Base-by-base conservation (phyloP, 2,797 vertebrate species). In the Semotilus atromaculatus region DNA sequence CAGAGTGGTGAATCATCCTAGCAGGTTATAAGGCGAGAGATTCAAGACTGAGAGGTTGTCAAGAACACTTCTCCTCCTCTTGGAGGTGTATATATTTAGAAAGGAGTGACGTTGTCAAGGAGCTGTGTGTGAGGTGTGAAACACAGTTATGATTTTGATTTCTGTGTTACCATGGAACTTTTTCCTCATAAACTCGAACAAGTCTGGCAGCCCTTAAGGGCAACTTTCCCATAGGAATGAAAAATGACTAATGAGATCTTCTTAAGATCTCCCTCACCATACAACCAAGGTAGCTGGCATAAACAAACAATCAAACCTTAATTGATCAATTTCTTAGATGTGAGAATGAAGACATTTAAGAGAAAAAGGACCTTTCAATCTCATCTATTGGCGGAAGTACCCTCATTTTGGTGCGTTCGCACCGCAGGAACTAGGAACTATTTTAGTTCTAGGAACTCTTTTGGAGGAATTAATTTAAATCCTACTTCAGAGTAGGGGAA, bases 11-110 rank as follows among this genome's bases (percentile, higher is more conserved):
- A 78, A 78, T 86, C 55, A 51, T 66, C 36, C n/a, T 51, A 45
- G 64, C 72, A 62, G 55, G 51, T 79, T 77, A 21, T 43, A 62
- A 51, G 73, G 10, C 3, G 73, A 62, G 64, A 45, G 67, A 43
- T 48, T 38, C 29, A n/a, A 67, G 45, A 38, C 58, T 38, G 58
- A 67, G 31, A 18, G 16, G 48, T 36, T 83, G 64, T 84, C 53
- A 84, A 84, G 38, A 78, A 53, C 74, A 78, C 74, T 34, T 83
- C 48, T 72, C 38, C 48, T 72, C 38, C 40, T 82, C 36, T 62
- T 79, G 19, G 45, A 77, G n/a, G 34, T 36, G 67, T 64, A 60
- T 82, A 82, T 78, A 78, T 82, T 86, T 82, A 78, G 80, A 78
- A 72, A 48, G 36, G 5, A 38, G 80, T 82, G 73, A 78, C n/a